These are phyloP conservation scores for Clusia tigrina DNA, from an alignment of 2,888 invertebrate species.

Conservation along the genomic window DNA sequence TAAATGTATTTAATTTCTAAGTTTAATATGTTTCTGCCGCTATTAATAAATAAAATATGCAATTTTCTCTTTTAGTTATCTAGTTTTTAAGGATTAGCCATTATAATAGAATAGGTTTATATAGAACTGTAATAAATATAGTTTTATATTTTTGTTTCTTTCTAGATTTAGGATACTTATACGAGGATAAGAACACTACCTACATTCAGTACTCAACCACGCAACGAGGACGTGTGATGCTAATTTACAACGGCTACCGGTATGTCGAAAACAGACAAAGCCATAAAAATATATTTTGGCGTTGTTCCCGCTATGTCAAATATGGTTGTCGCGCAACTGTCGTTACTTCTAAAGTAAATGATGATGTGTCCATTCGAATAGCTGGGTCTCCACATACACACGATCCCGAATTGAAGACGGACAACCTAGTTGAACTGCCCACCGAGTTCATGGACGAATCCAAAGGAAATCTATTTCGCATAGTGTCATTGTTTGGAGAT, in stretches of 20 bases:
- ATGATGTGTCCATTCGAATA: conserved; percentile 55
- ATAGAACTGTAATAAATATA: too few species aligned
- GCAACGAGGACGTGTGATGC: conserved; percentile 63
- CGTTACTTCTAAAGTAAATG: conserved; percentile 61
- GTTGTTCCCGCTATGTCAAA: conserved; percentile 64
- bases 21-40: not conserved
- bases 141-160: conserved; percentile 19
- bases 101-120: too few species aligned
- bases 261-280: conserved; percentile 64
- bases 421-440: conserved; percentile 51
- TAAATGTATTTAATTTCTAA: not conserved
- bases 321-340: conserved; percentile 63
- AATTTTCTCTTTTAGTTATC: not conserved
- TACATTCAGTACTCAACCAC: conserved; percentile 63
- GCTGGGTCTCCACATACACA: conserved; percentile 63
- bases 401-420: conserved; percentile 57
- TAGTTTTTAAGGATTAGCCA: not conserved
- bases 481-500: conserved; percentile 43
- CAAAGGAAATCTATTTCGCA: conserved; percentile 45
- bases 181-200: conserved; percentile 55
- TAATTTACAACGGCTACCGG: conserved; percentile 63
- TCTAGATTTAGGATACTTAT: conserved; percentile 52
- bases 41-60: not conserved
- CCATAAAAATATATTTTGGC: conserved; percentile 64
- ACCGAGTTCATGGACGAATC: conserved; percentile 55